A percentile compares a stretch with the other conserved stretches of the same genome.
These are phyloP conservation scores for Typhlomys cinereus DNA, from an alignment of 2,113 vertebrate species.

Conservation along the genomic window DNA sequence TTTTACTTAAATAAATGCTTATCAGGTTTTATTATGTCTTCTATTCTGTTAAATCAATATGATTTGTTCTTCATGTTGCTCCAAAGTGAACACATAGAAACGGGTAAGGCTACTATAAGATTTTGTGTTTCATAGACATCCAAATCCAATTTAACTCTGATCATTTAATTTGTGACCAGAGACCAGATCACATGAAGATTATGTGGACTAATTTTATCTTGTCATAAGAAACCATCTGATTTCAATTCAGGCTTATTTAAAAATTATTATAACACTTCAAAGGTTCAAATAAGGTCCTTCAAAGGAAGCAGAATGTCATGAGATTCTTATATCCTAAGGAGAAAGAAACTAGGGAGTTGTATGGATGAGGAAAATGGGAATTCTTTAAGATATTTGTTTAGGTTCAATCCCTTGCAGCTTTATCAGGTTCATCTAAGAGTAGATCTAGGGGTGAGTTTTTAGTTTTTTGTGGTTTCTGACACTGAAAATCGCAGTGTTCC, in stretches of 20 bases:
- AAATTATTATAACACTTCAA: not conserved
- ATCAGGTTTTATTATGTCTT: not conserved
- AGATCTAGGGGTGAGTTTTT: not conserved
- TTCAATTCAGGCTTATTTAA: not conserved
- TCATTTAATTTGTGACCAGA: not conserved
- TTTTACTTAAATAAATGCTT: not conserved
- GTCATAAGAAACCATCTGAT: not conserved
- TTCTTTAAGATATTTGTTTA: not conserved
- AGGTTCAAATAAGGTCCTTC: not conserved
- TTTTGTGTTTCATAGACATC: not conserved
- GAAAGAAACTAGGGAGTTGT: not conserved
- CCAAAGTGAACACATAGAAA: not conserved
- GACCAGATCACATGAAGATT: not conserved
- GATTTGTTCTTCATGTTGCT: not conserved
- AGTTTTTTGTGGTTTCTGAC: not conserved
- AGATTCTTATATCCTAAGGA: not conserved
- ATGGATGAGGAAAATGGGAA: not conserved
- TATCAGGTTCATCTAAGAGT: not conserved
- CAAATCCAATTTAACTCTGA: not conserved
- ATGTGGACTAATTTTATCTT: not conserved
- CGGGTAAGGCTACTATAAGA: not conserved
- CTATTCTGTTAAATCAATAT: not conserved
- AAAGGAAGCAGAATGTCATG: not conserved
- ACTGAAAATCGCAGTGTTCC: not conserved
- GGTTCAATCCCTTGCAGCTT: not conserved